Conservation (phyloP, 2,797 vertebrate genomes). For the Rhynchotus rufescens region DNA sequence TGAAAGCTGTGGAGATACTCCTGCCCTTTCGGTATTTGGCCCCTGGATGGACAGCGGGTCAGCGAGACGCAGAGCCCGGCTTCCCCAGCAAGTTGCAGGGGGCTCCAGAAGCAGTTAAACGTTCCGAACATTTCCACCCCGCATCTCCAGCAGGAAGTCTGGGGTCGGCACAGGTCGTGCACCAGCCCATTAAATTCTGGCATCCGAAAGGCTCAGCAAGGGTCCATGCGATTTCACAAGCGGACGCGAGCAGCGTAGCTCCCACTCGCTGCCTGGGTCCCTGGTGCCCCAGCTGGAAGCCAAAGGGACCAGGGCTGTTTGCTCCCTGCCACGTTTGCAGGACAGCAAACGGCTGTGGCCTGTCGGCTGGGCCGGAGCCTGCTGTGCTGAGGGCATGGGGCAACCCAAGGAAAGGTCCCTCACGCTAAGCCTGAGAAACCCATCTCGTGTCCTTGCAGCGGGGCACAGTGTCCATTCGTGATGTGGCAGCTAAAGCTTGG, state of each 20-base stretch:
- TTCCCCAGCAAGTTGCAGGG: background rate
- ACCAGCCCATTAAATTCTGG: background rate
- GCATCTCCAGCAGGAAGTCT: background rate
- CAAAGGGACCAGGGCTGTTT: background rate
- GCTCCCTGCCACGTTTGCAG: background rate
- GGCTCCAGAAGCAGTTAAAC: background rate
- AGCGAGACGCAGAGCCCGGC: background rate
- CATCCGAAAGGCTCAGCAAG: background rate
- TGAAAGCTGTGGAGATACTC: background rate
- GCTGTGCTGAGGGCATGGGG: no score
- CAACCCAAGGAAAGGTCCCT: background rate
- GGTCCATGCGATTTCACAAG: background rate
- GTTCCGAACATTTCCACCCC: background rate
- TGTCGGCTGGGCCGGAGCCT: background rate
- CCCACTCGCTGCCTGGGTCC: background rate
- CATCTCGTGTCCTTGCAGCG: fast-evolving
- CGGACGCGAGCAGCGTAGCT: background rate
- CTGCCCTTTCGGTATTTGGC: background rate
- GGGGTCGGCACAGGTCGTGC: background rate
- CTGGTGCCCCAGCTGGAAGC: background rate
- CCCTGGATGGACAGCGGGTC: fast-evolving
- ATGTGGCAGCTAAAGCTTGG: background rate
- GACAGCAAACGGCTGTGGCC: background rate
- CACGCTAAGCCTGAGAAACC: background rate
- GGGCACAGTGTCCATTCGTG: fast-evolving